These are phyloP conservation scores for Caenorhabditis sp. DNA, from an alignment of 2,888 invertebrate genomes.

Conservation along the genomic window DNA sequence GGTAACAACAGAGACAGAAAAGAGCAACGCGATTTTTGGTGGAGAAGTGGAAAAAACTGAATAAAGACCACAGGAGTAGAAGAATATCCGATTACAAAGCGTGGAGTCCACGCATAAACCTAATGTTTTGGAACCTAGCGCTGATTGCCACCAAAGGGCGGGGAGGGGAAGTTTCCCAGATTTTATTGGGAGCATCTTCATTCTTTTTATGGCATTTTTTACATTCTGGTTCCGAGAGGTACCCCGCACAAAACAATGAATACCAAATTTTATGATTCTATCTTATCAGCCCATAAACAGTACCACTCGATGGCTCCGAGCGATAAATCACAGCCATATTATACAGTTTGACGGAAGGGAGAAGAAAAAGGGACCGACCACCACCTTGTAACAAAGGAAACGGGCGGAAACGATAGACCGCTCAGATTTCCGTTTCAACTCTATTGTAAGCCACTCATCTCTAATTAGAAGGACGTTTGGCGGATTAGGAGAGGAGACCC, in stretches of 20 bases:
- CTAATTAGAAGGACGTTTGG: constrained; percentile 59
- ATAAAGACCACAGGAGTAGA: constrained; percentile 47
- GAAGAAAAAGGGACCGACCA: constrained; percentile 15
- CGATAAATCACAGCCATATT: background rate
- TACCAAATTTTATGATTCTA: background rate
- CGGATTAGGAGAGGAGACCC: constrained; percentile 47
- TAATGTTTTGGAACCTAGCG: background rate
- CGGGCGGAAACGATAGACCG: constrained; percentile 29
- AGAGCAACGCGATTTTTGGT: constrained; percentile 29
- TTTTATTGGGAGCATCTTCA: background rate
- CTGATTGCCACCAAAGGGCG: background rate
- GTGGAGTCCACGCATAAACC: background rate
- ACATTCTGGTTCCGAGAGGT: no score
- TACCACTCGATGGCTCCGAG: background rate
- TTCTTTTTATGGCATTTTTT: background rate
- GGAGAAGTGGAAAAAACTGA: constrained; percentile 23
- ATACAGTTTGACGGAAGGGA: constrained; percentile 24
- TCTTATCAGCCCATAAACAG: background rate
- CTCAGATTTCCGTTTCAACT: constrained; percentile 68
- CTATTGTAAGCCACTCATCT: constrained; percentile 65
- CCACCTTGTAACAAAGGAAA: constrained; percentile 17
- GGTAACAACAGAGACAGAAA: background rate
- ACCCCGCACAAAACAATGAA: background rate
- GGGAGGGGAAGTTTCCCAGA: background rate
- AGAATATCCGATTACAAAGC: constrained; percentile 44